phyloP scores from a whole-genome alignment of 2,888 invertebrate species.

The Syrista parreyssii region DNA sequence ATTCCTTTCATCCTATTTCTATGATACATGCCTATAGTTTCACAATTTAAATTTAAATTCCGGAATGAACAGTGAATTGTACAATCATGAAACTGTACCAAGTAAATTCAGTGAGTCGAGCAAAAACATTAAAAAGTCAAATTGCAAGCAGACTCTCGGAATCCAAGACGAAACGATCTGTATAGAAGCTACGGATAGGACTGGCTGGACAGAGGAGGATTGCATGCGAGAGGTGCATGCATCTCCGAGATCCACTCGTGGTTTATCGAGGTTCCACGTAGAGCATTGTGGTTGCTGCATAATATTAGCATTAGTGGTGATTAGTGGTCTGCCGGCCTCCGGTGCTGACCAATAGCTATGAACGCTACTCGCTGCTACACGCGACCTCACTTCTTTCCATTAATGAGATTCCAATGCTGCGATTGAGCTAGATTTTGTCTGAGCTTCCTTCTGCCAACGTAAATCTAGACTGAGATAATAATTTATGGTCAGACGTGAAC shows the following conservation, averaged over 20 bases:
- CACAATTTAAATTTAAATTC: background rate
- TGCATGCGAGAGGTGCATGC: constrained; percentile 58
- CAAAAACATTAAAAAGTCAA: background rate
- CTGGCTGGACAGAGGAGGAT: constrained; percentile 43
- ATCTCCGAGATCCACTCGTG: constrained; percentile 50
- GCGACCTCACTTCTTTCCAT: constrained; percentile 52
- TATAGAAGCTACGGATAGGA: background rate
- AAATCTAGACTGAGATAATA: background rate
- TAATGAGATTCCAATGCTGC: constrained; percentile 50
- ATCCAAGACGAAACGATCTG: background rate
- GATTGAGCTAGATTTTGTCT: background rate
- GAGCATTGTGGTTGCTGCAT: constrained; percentile 62
- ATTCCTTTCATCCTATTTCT: background rate
- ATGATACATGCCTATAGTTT: background rate
- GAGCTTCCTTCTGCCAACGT: background rate
- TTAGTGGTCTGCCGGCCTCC: constrained; percentile 58
- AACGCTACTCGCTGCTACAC: constrained; percentile 46
- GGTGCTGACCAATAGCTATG: constrained; percentile 46
- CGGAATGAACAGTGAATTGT: background rate
- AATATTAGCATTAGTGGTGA: constrained; percentile 64
- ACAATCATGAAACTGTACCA: background rate
- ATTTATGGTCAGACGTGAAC: background rate
- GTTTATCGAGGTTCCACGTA: constrained; percentile 56
- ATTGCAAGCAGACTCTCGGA: background rate
- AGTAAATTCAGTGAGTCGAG: background rate